Base-by-base conservation (phyloP, 2,113 vertebrate genomes). In the Syngnathus floridae region DNA sequence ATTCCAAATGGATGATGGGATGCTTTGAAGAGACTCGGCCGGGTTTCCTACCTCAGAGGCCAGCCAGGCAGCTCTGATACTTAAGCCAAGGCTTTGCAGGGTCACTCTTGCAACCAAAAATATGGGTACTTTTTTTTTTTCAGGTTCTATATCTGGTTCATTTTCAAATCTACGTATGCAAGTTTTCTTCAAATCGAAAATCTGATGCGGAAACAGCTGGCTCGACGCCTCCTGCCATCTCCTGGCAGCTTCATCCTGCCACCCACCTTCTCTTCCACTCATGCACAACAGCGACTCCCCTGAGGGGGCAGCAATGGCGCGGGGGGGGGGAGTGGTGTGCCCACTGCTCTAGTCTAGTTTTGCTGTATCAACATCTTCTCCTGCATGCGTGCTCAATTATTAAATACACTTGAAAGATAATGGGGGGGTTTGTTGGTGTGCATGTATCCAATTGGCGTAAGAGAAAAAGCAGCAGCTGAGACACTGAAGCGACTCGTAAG, bases 241-340 rank as follows among this genome's bases (percentile, higher is more conserved):
- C 48, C 58, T 73, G 74, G 60, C 74, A 74, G 73, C 74, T 70
- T 66, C 68, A 69, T 65, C 70, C 68, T 52, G 54, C 76, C 80
- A 74, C 82, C 83, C 77, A 79, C 83, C 80, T 84, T 80, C 79
- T 75, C 74, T 66, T 83, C 71, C 56, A 46, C 64, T 81, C 63
- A 68, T 17, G 52, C 66, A 82, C 70, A 74, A 79, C 74, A 58
- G 40, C 46, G 74, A 57, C 77, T 77, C 82, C 82, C 81, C 64
- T 12, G 74, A 82, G 84, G 77, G 70, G 62, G 64, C 54, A 54
- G 72, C 62, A 82, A 80, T 72, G 78, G 76, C 80, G 76, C 76
- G 58, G 70, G 76, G 76, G 81, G 78, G 78, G 58, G 70, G 76
- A 79, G 59, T 31, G 26, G 3, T 31, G 71, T 3, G 9, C 69